Conservation (phyloP, 2,888 invertebrate genomes). For the Erynnis tages region DNA sequence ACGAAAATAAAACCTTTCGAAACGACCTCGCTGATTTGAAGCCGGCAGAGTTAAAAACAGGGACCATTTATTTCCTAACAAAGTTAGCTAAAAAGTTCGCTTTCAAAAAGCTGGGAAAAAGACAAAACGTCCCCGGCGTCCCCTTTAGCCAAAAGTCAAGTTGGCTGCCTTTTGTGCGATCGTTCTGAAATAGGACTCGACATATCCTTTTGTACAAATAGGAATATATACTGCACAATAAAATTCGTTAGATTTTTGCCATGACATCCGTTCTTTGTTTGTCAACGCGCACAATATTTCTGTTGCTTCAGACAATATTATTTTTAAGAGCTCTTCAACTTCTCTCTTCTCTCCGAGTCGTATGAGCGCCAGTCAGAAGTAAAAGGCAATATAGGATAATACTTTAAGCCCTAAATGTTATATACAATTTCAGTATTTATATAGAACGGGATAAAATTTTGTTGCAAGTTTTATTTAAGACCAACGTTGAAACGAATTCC, state of each 20-base stretch:
- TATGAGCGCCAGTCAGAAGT: not conserved
- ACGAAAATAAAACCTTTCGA: not conserved
- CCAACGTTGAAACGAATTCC: too few relatives aligned
- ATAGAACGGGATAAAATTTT: too few relatives aligned
- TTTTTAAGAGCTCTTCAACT: conserved; percentile 1
- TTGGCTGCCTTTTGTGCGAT: conserved; percentile 14
- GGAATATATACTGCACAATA: conserved; percentile 10
- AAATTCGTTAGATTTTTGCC: conserved; percentile 12
- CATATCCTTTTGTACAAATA: not conserved
- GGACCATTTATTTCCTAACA: conserved; percentile 19
- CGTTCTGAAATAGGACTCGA: conserved; percentile 10
- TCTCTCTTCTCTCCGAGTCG: not conserved
- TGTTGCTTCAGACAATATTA: conserved; percentile 8
- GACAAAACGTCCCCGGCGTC: conserved; percentile 10
- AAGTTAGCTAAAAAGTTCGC: conserved; percentile 21
- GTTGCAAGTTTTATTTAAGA: too few relatives aligned
- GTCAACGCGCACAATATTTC: conserved; percentile 7
- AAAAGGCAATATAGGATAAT: too few relatives aligned
- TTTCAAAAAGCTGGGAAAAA: conserved; percentile 9
- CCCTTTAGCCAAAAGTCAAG: conserved; percentile 4
- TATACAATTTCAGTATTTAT: too few relatives aligned
- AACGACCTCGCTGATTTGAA: conserved; percentile 2
- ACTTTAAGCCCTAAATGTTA: too few relatives aligned
- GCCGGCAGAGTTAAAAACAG: conserved; percentile 5
- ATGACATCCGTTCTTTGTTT: conserved; percentile 13